Evolutionary conservation across 2,797 vertebrate species (phyloP).

Genomic region (Gallinago stenura): DNA sequence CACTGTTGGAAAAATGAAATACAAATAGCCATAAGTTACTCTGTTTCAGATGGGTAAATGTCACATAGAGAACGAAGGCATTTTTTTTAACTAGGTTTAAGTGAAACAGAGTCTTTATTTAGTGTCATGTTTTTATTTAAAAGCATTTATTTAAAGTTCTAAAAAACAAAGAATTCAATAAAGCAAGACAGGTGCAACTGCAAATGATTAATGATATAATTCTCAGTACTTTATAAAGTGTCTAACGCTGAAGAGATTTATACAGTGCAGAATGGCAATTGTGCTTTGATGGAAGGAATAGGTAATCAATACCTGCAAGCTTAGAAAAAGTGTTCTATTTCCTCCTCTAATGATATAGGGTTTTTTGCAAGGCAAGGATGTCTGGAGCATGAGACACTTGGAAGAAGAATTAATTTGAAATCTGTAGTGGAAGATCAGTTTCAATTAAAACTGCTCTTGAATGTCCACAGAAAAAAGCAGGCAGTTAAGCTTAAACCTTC

Average conservation of each 20-base stretch:
- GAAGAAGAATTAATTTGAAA: constrained; percentile 93
- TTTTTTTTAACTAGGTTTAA: constrained; percentile 37
- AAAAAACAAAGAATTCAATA: constrained; percentile 75
- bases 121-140: constrained; percentile 73
- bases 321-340: constrained; percentile 83
- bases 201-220: constrained; percentile 79
- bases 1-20: constrained; percentile 28
- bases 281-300: constrained; percentile 75
- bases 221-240: constrained; percentile 76
- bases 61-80: background rate
- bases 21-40: background rate
- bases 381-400: constrained; percentile 86
- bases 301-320: constrained; percentile 87
- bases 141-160: constrained; percentile 77
- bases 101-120: constrained; percentile 66
- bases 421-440: constrained; percentile 90
- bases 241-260: constrained; percentile 72
- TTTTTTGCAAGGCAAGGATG: constrained; percentile 80
- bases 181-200: constrained; percentile 68
- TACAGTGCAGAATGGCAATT: constrained; percentile 72
- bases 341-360: constrained; percentile 88
- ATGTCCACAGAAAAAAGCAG: constrained; percentile 62
- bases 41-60: constrained; percentile 22
- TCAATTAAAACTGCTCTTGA: constrained; percentile 90
- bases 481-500: constrained; percentile 50